Base-by-base conservation (phyloP, 2,797 vertebrate genomes). In the Avahi laniger region DNA sequence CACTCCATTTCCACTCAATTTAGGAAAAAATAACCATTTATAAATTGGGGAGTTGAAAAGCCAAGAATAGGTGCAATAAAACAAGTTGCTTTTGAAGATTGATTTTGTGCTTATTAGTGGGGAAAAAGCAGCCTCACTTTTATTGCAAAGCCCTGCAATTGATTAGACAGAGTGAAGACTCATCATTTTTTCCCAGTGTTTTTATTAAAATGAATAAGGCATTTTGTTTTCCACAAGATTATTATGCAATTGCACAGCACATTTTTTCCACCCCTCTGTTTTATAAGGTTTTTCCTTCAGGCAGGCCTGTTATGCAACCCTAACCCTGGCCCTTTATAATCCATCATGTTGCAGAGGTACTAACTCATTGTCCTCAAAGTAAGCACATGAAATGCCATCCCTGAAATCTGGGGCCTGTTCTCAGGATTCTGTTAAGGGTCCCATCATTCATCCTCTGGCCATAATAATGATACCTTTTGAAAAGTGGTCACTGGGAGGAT, bases 171-270 rank as follows among this genome's bases (percentile, higher is more conserved):
- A 97, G 52, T 80, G 88, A 95, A 96, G 82, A 97, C 69, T 97
- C 93, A 94, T 94, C 88, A 48, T 91, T 97, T 97, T 92, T 94
- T 22, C 22, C 12, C 26, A 50, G 41, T 86, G 52, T 61, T 97
- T 97, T 95, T 84, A 97, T 94, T 95, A 97, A 95, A 97, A 91
- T 94, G 75, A 96, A 61, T 96, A 96, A 94, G 78, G 57, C 57
- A 88, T 95, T 96, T 96, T 97, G 91, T 80, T 97, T 96, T 90
- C 76, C 75, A 80, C 78, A 92, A 97, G 81, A 96, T 89, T 93
- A 92, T 95, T 97, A 95, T 93, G 85, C 70, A 97, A 94, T 95
- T 81, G 61, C 54, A 94, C 22, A 95, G 59, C 54, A 96, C 79
- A 81, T 59, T 89, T 94, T 67, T 85, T 30, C 41, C 26, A 92